Conservation (phyloP, 2,113 vertebrate species). For the Hippolais icterina region DNA sequence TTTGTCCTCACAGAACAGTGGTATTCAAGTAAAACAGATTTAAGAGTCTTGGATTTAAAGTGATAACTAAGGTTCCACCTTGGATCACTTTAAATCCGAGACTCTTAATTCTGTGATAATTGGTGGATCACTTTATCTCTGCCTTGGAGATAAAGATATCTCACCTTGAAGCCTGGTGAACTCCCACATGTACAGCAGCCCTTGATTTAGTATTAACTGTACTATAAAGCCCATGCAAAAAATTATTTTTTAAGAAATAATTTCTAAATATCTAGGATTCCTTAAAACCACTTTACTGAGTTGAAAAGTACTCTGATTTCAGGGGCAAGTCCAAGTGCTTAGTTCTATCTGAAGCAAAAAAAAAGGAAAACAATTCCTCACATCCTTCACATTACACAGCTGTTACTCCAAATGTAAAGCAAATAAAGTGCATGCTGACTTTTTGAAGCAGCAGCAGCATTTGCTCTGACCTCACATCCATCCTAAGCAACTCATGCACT, state of each 20-base stretch:
- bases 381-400: neutral
- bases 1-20: neutral
- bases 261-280: neutral
- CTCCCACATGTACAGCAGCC: neutral
- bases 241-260: neutral
- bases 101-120: constrained; percentile 17
- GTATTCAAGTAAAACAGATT: neutral
- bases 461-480: neutral
- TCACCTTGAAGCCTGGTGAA: neutral
- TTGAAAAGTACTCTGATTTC: neutral
- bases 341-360: neutral
- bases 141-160: neutral
- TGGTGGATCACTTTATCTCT: constrained; percentile 24
- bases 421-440: neutral
- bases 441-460: rapidly evolving
- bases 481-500: neutral
- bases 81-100: neutral
- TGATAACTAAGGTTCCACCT: neutral
- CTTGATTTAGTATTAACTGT: neutral
- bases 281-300: neutral
- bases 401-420: neutral
- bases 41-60: neutral
- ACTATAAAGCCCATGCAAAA: neutral
- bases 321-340: neutral
- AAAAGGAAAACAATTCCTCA: neutral